These are phyloP conservation scores for Amphiprion clarkii DNA, from an alignment of 2,797 vertebrate genomes.

Conservation along the genomic window DNA sequence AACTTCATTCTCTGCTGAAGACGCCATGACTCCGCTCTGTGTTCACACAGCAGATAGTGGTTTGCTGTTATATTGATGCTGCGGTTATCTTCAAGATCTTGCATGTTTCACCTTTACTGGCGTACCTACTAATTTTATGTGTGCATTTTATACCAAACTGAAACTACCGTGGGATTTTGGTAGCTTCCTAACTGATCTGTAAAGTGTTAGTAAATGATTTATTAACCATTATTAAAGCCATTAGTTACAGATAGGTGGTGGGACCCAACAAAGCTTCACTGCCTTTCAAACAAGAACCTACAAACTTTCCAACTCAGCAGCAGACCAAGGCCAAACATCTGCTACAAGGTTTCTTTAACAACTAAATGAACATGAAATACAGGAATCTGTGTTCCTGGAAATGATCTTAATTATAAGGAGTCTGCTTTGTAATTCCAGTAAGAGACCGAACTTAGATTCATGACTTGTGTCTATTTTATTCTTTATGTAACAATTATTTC, in stretches of 20 bases:
- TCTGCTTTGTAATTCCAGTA: not conserved
- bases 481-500: not conserved
- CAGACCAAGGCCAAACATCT: not conserved
- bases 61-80: too few species aligned
- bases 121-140: too few species aligned
- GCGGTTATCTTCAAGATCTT: too few species aligned
- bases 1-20: too few species aligned
- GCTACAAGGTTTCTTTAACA: not conserved
- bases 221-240: constrained; percentile 3
- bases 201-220: not conserved
- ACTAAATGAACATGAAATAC: not conserved
- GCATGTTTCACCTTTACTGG: too few species aligned
- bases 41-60: too few species aligned
- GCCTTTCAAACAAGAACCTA: constrained; percentile 31
- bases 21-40: too few species aligned
- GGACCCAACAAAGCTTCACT: constrained; percentile 33
- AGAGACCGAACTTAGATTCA: constrained; percentile 4
- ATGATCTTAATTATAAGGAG: not conserved
- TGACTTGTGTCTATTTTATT: not conserved
- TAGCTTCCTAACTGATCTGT: not conserved
- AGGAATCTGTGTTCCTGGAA: not conserved
- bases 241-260: constrained; percentile 9
- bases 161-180: not conserved
- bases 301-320: constrained; percentile 6
- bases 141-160: too few species aligned